A percentile compares a stretch with the other conserved stretches of the same genome.
phyloP scores from a whole-genome alignment of 2,113 vertebrate species.

The Pelecanus crispus region DNA sequence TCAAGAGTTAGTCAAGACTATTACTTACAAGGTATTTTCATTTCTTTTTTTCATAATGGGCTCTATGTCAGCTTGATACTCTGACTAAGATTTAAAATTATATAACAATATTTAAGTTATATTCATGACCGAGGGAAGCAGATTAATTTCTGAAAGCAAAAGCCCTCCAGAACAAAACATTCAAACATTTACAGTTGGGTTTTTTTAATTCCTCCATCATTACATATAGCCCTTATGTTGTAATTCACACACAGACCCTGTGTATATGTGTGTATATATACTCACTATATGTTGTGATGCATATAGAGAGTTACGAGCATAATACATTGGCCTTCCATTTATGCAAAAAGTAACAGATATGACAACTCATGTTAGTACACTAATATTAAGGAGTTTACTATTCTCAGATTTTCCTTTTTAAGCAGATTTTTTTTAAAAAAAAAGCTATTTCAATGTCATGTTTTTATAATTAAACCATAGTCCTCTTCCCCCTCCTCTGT shows the following conservation, averaged over 20 bases:
- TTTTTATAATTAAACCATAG: not conserved
- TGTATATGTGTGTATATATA: not conserved
- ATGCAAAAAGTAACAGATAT: not conserved
- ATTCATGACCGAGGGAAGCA: not conserved
- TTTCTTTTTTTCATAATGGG: not conserved
- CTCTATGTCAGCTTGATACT: not conserved
- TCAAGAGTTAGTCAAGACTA: not conserved
- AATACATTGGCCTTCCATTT: not conserved
- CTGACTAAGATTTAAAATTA: not conserved
- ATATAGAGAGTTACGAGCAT: not conserved
- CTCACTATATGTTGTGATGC: not conserved
- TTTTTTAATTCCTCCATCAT: not conserved
- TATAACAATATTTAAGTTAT: not conserved
- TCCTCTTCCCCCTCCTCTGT: not conserved
- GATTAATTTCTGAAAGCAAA: not conserved
- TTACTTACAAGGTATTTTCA: not conserved
- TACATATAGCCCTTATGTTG: not conserved
- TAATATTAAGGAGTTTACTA: not conserved
- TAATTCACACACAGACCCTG: not conserved
- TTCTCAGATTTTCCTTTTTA: not conserved
- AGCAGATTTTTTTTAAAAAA: not conserved
- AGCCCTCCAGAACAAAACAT: not conserved
- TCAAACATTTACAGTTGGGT: accelerated
- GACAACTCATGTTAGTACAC: not conserved
- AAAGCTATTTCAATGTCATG: not conserved